phyloP scores from a whole-genome alignment of 2,888 invertebrate species.

The Gibbula magus region DNA sequence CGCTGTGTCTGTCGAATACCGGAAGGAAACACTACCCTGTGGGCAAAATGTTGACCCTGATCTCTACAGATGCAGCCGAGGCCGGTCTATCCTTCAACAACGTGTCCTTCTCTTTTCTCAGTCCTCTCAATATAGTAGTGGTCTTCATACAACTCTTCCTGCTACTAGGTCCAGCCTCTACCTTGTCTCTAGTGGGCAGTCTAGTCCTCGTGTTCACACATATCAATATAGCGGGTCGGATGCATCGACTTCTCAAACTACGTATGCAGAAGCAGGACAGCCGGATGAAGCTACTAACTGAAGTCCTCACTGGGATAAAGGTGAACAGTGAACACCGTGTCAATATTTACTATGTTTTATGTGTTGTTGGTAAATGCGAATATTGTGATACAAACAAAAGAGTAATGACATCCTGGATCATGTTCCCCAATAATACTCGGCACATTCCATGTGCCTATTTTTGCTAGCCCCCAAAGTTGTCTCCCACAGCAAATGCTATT shows the following conservation, averaged over 20 bases:
- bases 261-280: not conserved
- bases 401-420: too few species aligned
- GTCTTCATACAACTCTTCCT: slow-evolving; percentile 20
- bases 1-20: not conserved
- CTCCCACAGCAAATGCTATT: too few species aligned
- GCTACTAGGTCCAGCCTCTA: not conserved
- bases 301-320: slow-evolving; percentile 10
- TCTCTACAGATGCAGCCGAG: slow-evolving; percentile 6
- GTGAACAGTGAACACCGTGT: not conserved
- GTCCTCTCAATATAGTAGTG: not conserved
- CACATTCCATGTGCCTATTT: too few species aligned
- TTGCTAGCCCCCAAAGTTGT: too few species aligned
- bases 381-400: too few species aligned
- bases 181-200: not conserved
- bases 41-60: slow-evolving; percentile 1
- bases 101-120: not conserved
- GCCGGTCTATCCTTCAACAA: not conserved
- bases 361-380: too few species aligned
- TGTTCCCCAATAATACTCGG: too few species aligned
- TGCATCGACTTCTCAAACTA: not conserved
- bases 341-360: too few species aligned
- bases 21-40: slow-evolving; percentile 9
- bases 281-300: slow-evolving; percentile 1
- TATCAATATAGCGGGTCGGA: not conserved
- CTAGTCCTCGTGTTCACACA: not conserved